phyloP scores from a whole-genome alignment of 1,140 invertebrate species.

The Elysia chlorotica region DNA sequence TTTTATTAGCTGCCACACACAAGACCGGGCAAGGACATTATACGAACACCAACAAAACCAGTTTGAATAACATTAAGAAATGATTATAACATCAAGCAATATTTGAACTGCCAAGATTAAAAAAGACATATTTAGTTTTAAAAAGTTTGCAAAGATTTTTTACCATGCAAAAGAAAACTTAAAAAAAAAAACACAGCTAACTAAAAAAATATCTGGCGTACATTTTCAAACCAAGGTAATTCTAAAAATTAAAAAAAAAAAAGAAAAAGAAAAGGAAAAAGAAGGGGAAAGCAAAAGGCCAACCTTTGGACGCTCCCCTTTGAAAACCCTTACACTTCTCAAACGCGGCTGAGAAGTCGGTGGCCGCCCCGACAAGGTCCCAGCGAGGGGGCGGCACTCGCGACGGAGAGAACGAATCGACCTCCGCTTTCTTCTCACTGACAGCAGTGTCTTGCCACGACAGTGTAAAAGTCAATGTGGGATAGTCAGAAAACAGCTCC shows the following conservation, averaged over 20 bases:
- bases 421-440: constrained; percentile 57
- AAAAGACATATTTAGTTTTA: no score
- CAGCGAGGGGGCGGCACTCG: constrained; percentile 7
- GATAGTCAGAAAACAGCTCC: constrained; percentile 69
- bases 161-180: no score
- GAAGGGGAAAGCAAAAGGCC: constrained; percentile 14
- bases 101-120: no score
- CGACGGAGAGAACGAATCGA: not conserved
- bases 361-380: constrained; percentile 13
- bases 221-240: not conserved
- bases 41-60: no score
- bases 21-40: no score
- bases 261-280: not conserved
- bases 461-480: constrained; percentile 82
- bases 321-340: constrained; percentile 30
- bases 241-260: not conserved
- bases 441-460: constrained; percentile 78
- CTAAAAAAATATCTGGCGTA: not conserved
- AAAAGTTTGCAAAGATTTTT: no score
- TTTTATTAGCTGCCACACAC: no score
- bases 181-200: not conserved
- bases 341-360: constrained; percentile 21
- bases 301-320: constrained; percentile 19
- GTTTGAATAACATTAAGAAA: no score
- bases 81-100: no score